phyloP scores from a whole-genome alignment of 2,888 invertebrate genomes.

The Notocelia uddmanniana region DNA sequence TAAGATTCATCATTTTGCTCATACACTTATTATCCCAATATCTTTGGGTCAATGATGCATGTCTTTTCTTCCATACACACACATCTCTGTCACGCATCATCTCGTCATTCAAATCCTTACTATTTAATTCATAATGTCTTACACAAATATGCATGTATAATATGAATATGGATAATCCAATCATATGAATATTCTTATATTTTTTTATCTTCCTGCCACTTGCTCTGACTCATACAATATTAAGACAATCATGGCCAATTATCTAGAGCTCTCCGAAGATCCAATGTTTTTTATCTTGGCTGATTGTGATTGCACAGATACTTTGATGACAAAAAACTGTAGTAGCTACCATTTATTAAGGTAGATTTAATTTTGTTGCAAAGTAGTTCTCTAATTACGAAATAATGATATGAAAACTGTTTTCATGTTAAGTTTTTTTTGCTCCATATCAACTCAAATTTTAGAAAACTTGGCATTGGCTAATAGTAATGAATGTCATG shows the following conservation, averaged over 20 bases:
- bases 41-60: neutral
- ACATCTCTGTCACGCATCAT: neutral
- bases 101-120: neutral
- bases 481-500: neutral
- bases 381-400: constrained; percentile 3
- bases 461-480: no score
- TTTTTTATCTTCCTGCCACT: constrained; percentile 3
- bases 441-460: no score
- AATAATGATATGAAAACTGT: neutral
- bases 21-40: neutral
- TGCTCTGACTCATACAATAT: constrained; percentile 41
- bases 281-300: constrained; percentile 17
- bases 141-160: neutral
- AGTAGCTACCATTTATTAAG: neutral
- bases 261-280: constrained; percentile 24
- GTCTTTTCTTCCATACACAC: neutral
- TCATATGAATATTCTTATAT: neutral
- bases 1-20: neutral
- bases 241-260: constrained; percentile 42
- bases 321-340: constrained; percentile 22
- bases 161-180: neutral
- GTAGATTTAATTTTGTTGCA: neutral
- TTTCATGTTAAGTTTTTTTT: neutral
- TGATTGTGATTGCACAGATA: constrained; percentile 8
- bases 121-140: neutral